Base-by-base conservation (phyloP, 2,797 vertebrate genomes). In the Crax fasciolata region DNA sequence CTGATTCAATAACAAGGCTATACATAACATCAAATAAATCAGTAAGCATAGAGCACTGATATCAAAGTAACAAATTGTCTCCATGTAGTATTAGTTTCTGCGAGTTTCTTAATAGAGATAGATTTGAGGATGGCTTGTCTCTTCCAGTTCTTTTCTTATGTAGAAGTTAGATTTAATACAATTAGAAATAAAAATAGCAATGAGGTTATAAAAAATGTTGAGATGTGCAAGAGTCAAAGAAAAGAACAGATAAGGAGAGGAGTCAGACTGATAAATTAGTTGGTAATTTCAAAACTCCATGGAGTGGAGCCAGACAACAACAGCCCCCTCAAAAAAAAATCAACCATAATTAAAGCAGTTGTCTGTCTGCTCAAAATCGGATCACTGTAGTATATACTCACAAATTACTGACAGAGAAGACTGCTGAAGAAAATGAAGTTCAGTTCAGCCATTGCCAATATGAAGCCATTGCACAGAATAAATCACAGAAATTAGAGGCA, bases 121-220 rank as follows among this genome's bases (percentile, higher is more conserved):
- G 57, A 58, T 48, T 77, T 41, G 57, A 83, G n/a, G 7, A 11
- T 16, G 11, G 16, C 25, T 73, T 80, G n/a, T 63, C 59, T 75
- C 52, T 61, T 57, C 49, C 44, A n/a, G 14, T 57, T 73, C 88
- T 90, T 62, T 55, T 86, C 39, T 35, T 44, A 28, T 39, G 27
- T 82, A 59, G 43, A 82, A 94, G 62, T 30, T 59, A 38, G 35
- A 58, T 80, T 63, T 83, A 82, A 88, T 80, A 57, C 11, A 32
- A 44, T 75, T 89, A 74, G 52, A 87, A 89, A 90, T 76, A 71
- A 23, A 88, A 92, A 94, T 70, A 91, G 61, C 27, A 94, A 95
- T 55, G 48, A 79, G 66, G 57, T 78, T 76, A 83, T 74, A 88
- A 89, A 74, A 78, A 38, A 88, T 38, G 15, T 27, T 81, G 70